These are phyloP conservation scores for Isichthys henryi DNA, from an alignment of 2,113 vertebrate genomes.

Conservation along the genomic window DNA sequence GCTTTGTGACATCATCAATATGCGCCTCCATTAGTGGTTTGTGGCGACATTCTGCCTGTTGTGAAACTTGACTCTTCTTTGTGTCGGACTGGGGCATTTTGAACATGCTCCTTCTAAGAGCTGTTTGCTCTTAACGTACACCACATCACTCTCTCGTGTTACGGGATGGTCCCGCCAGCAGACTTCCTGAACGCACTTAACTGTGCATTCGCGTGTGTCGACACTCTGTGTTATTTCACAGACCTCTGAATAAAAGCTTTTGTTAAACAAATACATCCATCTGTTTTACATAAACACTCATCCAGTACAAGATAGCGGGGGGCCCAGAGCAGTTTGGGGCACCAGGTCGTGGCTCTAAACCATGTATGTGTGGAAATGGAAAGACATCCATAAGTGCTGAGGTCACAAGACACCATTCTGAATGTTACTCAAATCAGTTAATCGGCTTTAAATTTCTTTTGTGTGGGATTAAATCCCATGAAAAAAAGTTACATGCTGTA, in stretches of 20 bases:
- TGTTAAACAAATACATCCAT: neutral
- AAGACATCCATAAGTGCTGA: neutral
- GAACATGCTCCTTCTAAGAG: neutral
- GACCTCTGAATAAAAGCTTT: neutral
- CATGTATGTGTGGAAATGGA: neutral
- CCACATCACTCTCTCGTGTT: neutral
- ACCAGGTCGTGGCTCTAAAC: neutral
- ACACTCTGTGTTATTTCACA: constrained; percentile 1
- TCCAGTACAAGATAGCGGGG: neutral
- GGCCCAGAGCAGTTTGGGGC: neutral
- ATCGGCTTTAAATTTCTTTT: neutral
- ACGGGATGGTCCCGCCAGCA: neutral
- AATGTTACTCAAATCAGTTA: neutral
- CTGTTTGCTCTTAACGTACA: neutral
- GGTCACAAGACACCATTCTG: neutral
- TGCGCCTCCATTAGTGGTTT: neutral
- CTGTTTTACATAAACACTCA: neutral
- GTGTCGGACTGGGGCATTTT: neutral
- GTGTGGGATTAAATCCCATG: neutral
- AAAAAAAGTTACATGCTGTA: neutral
- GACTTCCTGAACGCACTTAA: neutral
- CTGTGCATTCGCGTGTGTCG: neutral
- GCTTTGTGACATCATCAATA: neutral
- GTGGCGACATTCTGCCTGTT: neutral
- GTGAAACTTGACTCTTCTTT: neutral